Conservation (phyloP, 1,140 invertebrate genomes). For the Lasioglossum albipes region DNA sequence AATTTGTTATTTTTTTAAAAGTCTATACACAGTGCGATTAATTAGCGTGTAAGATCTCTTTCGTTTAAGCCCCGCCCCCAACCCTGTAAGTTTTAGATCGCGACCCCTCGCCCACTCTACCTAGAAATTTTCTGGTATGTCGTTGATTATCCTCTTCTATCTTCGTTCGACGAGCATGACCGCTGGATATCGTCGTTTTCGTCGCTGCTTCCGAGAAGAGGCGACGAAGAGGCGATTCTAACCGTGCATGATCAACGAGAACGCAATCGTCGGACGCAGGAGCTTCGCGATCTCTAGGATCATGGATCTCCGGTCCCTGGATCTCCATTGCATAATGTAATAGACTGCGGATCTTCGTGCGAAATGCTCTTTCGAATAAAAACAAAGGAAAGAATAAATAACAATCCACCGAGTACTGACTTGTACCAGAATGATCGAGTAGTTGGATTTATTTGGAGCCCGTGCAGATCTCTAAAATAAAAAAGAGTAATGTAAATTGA, state of each 20-base stretch:
- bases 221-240: too few relatives aligned
- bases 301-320: neutral
- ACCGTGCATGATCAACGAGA: neutral
- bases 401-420: too few relatives aligned
- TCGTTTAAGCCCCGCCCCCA: conserved; percentile 1
- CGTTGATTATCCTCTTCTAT: neutral
- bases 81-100: neutral
- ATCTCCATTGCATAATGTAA: conserved; percentile 37
- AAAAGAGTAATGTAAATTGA: too few relatives aligned
- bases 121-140: neutral
- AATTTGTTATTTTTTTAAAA: conserved; percentile 81
- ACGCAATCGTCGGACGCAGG: neutral
- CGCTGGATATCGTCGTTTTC: neutral
- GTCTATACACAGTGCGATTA: conserved; percentile 76
- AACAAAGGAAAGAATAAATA: too few relatives aligned
- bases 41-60: conserved; percentile 69
- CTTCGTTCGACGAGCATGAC: neutral
- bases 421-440: too few relatives aligned
- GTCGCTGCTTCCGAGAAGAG: too few relatives aligned
- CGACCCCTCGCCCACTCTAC: neutral
- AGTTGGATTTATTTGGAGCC: too few relatives aligned
- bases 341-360: neutral
- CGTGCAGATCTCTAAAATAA: too few relatives aligned
- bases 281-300: neutral
- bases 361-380: too few relatives aligned